Evolutionary conservation across 2,113 vertebrate species (phyloP), one percentile per base, ranked within the genome.

Genomic region (Paracanthobrama guichenoti): DNA sequence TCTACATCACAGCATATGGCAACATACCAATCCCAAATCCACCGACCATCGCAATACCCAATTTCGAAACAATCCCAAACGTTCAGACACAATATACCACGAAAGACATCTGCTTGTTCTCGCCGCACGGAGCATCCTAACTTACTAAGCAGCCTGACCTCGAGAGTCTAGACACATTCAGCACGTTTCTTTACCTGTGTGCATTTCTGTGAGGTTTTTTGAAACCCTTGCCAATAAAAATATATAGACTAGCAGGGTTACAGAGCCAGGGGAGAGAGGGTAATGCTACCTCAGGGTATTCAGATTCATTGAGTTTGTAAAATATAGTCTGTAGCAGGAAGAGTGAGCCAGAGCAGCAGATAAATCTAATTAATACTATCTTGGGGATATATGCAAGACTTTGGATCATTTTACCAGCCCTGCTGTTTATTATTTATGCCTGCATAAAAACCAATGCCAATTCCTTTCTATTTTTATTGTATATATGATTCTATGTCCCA

Each of bases 201-300:
- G 82, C 14, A 83, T 78, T 82, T 83, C 62, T 85, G 57, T 72
- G 42, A 16, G 35, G 39, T 53, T 60, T 60, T 90, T 85, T 87
- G 83, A 90, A 86, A 76, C 57, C 31, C 46, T 55, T 72, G 88
- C 89, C 89, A 89, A 84, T 87, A 81, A 84, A 87, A 89, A 89
- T 80, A 87, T 53, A 67, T 35, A 66, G 79, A 77, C 82, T 81
- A 76, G 82, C 35, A 83, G 69, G 20, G 81, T 80, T 83, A 57
- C 64, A 72, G 78, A 64, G 31, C 66, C 31, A 59, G 53, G 81
- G 78, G 39, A 78, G 48, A 80, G 44, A 67, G 83, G 39, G 13
- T 78, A 81, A 85, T 85, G 82, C 81, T 78, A 35, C 79, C 81
- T 85, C 48, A 35, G 84, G 82, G 85, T 64, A 84, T 87, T 88